Evolutionary conservation across 2,888 invertebrate species (phyloP).

Genomic region (Ernsta delagoae): DNA sequence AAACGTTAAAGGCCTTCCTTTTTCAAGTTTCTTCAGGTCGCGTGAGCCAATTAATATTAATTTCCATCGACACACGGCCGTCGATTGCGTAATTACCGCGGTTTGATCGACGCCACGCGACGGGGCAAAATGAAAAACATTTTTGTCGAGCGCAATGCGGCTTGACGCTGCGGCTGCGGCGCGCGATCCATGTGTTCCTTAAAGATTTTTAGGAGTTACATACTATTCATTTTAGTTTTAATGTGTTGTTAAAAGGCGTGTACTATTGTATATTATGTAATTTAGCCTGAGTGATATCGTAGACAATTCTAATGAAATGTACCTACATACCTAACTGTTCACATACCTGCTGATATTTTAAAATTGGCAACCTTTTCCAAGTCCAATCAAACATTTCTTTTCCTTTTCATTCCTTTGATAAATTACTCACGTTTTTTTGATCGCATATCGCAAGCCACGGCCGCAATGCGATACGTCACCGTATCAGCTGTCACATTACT

Average conservation of each 20-base stretch:
- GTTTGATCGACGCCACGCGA: constrained; percentile 29
- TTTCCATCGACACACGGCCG: constrained; percentile 36
- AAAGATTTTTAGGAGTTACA: too few relatives aligned
- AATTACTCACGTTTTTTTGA: background rate
- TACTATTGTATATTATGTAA: too few relatives aligned
- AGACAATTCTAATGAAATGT: too few relatives aligned
- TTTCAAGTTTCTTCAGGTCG: constrained; percentile 17
- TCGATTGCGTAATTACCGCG: constrained; percentile 37
- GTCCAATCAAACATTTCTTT: too few relatives aligned
- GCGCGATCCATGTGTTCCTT: constrained; percentile 46
- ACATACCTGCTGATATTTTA: too few relatives aligned
- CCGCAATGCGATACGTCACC: background rate
- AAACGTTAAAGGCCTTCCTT: constrained; percentile 17
- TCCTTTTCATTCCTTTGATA: too few relatives aligned
- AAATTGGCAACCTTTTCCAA: too few relatives aligned
- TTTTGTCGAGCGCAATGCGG: constrained; percentile 17
- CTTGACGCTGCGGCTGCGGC: constrained; percentile 47
- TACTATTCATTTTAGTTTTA: too few relatives aligned
- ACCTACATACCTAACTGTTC: too few relatives aligned
- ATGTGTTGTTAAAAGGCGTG: too few relatives aligned
- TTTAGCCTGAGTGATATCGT: too few relatives aligned
- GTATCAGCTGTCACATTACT: constrained; percentile 36
- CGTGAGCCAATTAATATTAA: constrained; percentile 40
- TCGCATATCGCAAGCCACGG: background rate
- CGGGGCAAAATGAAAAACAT: constrained; percentile 22